A percentile compares a stretch with the other conserved stretches of the same genome.
These are phyloP conservation scores for Oreochromis mossambicus DNA, from an alignment of 2,797 vertebrate species.

Conservation along the genomic window DNA sequence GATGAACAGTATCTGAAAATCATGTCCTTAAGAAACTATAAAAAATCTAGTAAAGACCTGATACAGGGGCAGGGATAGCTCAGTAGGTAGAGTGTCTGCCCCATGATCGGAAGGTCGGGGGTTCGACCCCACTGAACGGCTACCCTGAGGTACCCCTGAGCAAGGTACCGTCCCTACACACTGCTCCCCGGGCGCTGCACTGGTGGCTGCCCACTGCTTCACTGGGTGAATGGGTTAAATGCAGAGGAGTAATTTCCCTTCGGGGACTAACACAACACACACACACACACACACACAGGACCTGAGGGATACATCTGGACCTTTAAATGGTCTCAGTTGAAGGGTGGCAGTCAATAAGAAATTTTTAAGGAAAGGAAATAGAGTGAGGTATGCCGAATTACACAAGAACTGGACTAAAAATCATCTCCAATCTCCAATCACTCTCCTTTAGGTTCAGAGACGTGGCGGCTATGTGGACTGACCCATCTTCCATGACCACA, in stretches of 20 bases:
- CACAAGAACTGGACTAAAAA: neutral
- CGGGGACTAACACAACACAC: no score
- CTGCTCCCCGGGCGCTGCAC: no score
- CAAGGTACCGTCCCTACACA: no score
- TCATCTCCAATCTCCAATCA: neutral
- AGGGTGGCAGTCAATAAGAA: neutral
- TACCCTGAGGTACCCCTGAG: no score
- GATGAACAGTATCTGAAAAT: neutral
- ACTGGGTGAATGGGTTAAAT: no score
- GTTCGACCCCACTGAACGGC: no score
- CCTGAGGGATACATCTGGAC: neutral
- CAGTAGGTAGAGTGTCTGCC: no score
- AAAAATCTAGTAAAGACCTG: neutral
- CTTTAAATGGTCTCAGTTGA: neutral
- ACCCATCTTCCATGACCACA: slow-evolving; percentile 79
- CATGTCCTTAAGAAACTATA: neutral
- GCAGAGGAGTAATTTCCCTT: no score
- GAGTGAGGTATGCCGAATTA: neutral
- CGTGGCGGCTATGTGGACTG: slow-evolving; percentile 79
- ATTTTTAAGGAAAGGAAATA: neutral
- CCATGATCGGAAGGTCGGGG: no score
- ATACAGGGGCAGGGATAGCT: no score
- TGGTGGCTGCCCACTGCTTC: no score
- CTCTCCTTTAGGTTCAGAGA: slow-evolving; percentile 66
- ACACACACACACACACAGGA: no score